Base-by-base conservation (phyloP, 2,888 invertebrate species). In the Scaptomyza reducta region DNA sequence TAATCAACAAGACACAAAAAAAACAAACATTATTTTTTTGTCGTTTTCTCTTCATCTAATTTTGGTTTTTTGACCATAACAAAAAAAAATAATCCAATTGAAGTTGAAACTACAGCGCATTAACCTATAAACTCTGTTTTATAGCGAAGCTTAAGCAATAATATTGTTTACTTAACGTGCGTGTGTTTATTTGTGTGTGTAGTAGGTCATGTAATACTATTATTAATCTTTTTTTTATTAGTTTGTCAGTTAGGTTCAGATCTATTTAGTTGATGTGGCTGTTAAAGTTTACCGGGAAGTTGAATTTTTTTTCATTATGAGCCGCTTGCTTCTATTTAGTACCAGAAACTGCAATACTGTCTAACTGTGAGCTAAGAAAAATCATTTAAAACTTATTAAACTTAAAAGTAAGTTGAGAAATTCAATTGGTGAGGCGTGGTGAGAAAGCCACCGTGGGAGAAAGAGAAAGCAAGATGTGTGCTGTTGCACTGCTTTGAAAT, bases 1-100 rank as follows among this genome's bases (percentile, higher is more conserved):
- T 88, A 88, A 87, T 89, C 89, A 88, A 89, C 89, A 88, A 87
- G 87, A 86, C 63, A 49, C 41, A 85, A 71, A 27, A 27, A 79
- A 86, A 81, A 79, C 80, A 85, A 85, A 74, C 64, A 46, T 27
- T n/a, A 25, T 27, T 42, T 6, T 5, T 25, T 49, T 57, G 16
- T 27, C 1, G 45, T 45, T 31, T 4, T 27, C 6, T 55, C 16
- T 50, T 50, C 35, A 22, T 50, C 33, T 25, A 22, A 4, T 46
- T 13, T 27, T 27, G 7, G 6, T 53, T 25, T 25, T 27, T 27
- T 27, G 6, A 22, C 27, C 40, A 38, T 50, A 78, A 84, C 72
- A 25, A 67, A 70, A 75, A 74, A 66, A 81, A 74, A 71, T 68
- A 62, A 63, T 42, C 40, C 41, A 25, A 61, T 80, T 45, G 54